A percentile compares a stretch with the other conserved stretches of the same genome.
phyloP scores from a whole-genome alignment of 2,113 vertebrate genomes.

The Alligator mississippiensis region DNA sequence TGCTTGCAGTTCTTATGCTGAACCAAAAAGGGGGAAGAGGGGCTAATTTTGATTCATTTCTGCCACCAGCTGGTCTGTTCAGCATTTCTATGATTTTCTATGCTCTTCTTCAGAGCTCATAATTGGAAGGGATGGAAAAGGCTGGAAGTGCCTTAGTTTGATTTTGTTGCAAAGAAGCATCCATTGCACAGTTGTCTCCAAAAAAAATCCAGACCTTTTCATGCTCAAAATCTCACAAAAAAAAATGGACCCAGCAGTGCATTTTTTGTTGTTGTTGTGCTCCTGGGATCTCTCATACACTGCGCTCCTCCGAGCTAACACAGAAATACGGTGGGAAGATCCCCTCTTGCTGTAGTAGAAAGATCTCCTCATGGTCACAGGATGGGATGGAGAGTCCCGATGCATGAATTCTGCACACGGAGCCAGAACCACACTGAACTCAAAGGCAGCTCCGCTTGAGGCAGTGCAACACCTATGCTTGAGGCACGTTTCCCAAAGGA shows the following conservation, averaged over 20 bases:
- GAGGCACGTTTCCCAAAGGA: no score
- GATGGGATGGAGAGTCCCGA: neutral
- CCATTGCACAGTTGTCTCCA: neutral
- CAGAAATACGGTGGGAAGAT: neutral
- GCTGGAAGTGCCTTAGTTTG: neutral
- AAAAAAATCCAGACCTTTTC: neutral
- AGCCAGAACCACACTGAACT: no score
- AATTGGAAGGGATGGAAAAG: rapidly evolving
- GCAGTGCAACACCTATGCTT: no score
- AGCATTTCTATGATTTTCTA: neutral
- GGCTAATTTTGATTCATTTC: neutral
- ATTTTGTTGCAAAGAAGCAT: neutral
- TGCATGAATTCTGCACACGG: neutral
- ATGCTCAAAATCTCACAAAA: neutral
- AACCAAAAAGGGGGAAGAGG: neutral
- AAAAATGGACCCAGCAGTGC: no score
- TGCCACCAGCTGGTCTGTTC: neutral
- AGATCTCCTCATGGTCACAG: constrained; percentile 19
- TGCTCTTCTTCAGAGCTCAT: neutral
- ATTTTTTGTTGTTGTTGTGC: no score
- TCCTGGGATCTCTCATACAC: constrained; percentile 25
- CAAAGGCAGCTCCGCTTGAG: no score
- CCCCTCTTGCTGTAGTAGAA: neutral
- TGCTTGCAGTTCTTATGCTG: rapidly evolving
- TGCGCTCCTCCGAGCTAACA: neutral